Evolutionary conservation across 2,888 invertebrate genomes (phyloP).

Genomic region (Epirrita christyi): DNA sequence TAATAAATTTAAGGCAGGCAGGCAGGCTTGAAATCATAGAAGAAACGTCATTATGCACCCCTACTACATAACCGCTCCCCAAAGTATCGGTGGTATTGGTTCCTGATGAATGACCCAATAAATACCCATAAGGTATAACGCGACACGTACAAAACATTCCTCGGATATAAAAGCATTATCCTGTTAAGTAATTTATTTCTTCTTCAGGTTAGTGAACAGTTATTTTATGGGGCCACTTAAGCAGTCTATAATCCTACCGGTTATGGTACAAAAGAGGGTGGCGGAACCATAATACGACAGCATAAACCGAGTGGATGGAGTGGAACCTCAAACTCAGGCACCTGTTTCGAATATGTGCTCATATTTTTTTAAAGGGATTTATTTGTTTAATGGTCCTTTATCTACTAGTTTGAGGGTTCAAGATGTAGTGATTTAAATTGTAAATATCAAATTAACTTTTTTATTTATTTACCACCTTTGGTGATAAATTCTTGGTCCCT

Average conservation of each 20-base stretch:
- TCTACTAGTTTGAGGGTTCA: conserved; percentile 41
- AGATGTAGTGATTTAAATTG: conserved; percentile 47
- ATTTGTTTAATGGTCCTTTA: conserved; percentile 44
- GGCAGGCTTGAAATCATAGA: conserved; percentile 64
- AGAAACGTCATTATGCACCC: conserved; percentile 77
- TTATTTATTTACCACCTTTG: background rate
- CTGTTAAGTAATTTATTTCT: conserved; percentile 84
- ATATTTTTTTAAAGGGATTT: conserved; percentile 58
- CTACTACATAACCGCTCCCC: conserved; percentile 74
- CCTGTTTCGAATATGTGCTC: conserved; percentile 62
- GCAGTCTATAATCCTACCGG: conserved; percentile 78
- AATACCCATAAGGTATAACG: conserved; percentile 80
- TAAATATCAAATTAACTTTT: conserved; percentile 34
- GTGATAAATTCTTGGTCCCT: background rate
- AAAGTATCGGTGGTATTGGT: conserved; percentile 78
- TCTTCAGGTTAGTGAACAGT: conserved; percentile 77
- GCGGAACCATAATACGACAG: conserved; percentile 69
- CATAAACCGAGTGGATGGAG: conserved; percentile 71
- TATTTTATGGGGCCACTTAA: conserved; percentile 81
- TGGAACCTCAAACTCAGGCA: conserved; percentile 63
- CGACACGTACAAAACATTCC: conserved; percentile 82
- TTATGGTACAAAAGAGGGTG: conserved; percentile 76
- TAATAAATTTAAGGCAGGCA: conserved; percentile 72
- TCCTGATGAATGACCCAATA: conserved; percentile 82
- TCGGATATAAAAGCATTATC: conserved; percentile 81